Evolutionary conservation across 2,113 vertebrate species (phyloP), one percentile per base, ranked within the genome.

Genomic region (Pithys albifrons): DNA sequence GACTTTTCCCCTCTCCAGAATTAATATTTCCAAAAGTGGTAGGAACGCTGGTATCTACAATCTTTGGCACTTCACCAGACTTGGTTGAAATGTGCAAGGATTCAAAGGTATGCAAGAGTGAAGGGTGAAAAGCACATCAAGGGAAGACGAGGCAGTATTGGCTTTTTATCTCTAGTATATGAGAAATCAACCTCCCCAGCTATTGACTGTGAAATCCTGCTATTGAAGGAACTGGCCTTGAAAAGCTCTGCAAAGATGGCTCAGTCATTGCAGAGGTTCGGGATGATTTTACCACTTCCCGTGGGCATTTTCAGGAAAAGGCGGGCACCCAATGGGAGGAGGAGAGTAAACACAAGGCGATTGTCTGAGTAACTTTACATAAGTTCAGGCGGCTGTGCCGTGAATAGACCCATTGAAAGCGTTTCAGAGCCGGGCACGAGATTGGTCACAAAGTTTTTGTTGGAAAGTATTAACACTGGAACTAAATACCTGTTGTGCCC

Each of bases 401-500:
- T 94, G 82, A 94, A 94, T 73, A 29, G 82, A 37, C 33, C 80
- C 82, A 79, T 83, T 93, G 71, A 91, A 82, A 88, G 49, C 1
- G 45, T 76, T 85, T 72, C 85, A 94, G 94, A 91, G 58, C 61
- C 48, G 3, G 52, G 73, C 92, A 91, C 2, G 4, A 83, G 90
- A 48, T 3, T 48, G 74, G 65, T 29, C 3, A 2, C 52, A 71
- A 95, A 89, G 65, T 19, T 96, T 91, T 94, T 94, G 39, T 78
- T 89, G 91, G 84, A 91, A 84, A 82, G 81, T 61, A n/a, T 93
- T 89, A 93, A 61, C 43, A 6, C 85, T 89, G 73, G 70, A 88
- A 91, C 66, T 45, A 78, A 95, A 89, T 94, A 94, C 87, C 93
- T 96, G 91, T 51, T 78, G 77, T 74, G 48, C 52, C 92, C 55